Conservation (phyloP, 1,140 invertebrate genomes). For the Drosophila parabipectinata region DNA sequence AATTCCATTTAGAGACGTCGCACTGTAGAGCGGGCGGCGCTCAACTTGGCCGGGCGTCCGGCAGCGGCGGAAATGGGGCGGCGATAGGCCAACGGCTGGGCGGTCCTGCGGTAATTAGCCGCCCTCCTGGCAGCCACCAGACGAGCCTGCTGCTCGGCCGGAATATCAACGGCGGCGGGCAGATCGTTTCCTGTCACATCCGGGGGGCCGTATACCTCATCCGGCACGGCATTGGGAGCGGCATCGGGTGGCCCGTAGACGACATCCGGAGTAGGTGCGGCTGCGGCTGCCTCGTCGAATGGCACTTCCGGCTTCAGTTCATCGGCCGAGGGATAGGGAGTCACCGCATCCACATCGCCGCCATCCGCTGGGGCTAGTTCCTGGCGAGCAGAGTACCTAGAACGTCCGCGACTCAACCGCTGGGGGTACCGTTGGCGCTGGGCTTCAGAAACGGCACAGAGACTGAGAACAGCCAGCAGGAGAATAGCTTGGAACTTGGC, state of each 20-base stretch:
- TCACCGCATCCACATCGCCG: slow-evolving; percentile 63
- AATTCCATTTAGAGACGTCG: slow-evolving; percentile 49
- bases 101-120: slow-evolving; percentile 55
- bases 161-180: slow-evolving; percentile 64
- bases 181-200: slow-evolving; percentile 68
- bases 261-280: slow-evolving; percentile 64
- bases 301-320: slow-evolving; percentile 78
- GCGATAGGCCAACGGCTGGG: slow-evolving; percentile 48
- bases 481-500: slow-evolving; percentile 63
- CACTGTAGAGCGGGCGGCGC: slow-evolving; percentile 29
- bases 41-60: slow-evolving; percentile 67
- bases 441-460: slow-evolving; percentile 47
- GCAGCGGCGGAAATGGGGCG: slow-evolving; percentile 46
- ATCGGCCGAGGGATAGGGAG: slow-evolving; percentile 76
- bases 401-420: slow-evolving; percentile 61
- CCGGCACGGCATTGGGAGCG: slow-evolving; percentile 63
- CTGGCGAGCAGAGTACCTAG: slow-evolving; percentile 70
- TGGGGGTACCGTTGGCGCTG: slow-evolving; percentile 56
- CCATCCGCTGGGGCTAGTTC: slow-evolving; percentile 61
- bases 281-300: slow-evolving; percentile 72
- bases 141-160: slow-evolving; percentile 65
- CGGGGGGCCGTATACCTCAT: slow-evolving; percentile 76
- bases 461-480: slow-evolving; percentile 37
- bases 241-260: slow-evolving; percentile 77
- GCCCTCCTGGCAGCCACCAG: slow-evolving; percentile 64